phyloP scores from a whole-genome alignment of 2,113 vertebrate species.

The Pagrus major region DNA sequence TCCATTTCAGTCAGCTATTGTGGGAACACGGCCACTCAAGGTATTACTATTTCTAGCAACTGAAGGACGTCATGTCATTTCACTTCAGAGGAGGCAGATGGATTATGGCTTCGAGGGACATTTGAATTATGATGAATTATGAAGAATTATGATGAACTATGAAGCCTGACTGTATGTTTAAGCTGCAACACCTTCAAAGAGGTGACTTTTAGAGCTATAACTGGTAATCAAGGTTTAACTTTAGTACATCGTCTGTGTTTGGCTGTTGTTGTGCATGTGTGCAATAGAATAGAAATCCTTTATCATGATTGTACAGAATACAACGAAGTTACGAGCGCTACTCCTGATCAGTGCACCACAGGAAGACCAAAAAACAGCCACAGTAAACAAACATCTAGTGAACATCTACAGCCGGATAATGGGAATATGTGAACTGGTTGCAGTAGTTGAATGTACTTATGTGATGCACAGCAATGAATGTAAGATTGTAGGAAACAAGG shows the following conservation, averaged over 20 bases:
- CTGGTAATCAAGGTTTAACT: background rate
- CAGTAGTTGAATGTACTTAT: too few species aligned
- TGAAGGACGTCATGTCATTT: background rate
- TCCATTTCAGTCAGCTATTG: background rate
- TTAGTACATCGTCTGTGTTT: background rate
- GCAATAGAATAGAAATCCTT: too few species aligned
- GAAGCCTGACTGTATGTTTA: background rate
- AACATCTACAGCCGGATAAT: too few species aligned
- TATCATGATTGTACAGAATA: too few species aligned
- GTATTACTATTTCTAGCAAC: background rate
- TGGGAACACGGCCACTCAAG: background rate
- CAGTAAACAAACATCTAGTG: too few species aligned
- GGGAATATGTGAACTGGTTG: too few species aligned
- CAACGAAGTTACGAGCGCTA: too few species aligned
- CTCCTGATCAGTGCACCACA: too few species aligned
- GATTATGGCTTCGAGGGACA: background rate
- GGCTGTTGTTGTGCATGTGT: background rate
- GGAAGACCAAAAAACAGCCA: too few species aligned
- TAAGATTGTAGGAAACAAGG: too few species aligned
- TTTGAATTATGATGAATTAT: background rate
- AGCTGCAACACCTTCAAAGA: background rate
- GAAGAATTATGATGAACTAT: background rate
- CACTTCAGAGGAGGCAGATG: background rate
- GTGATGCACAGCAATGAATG: too few species aligned
- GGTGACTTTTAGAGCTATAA: background rate